These are phyloP conservation scores for Pachyuromys duprasi DNA, from an alignment of 2,797 vertebrate species.

Conservation along the genomic window DNA sequence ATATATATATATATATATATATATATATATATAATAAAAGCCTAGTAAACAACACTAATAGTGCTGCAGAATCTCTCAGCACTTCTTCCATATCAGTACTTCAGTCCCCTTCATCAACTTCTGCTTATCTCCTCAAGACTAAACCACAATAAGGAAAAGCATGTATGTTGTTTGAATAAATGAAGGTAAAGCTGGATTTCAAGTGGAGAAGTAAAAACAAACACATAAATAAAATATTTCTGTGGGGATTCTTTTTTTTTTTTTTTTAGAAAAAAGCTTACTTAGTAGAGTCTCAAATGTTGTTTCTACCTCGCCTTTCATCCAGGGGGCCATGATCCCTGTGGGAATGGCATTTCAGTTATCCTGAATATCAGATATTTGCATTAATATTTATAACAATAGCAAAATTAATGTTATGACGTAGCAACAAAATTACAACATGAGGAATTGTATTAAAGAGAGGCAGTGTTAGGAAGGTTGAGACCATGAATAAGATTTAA, in stretches of 20 bases:
- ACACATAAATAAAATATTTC: background rate
- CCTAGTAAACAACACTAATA: background rate
- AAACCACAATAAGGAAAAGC: background rate
- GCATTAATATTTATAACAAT: background rate
- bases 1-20: too few relatives aligned
- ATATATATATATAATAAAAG: background rate
- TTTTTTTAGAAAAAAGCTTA: background rate
- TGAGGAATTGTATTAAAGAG: background rate
- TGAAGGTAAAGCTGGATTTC: background rate
- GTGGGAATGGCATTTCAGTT: background rate
- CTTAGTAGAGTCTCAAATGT: background rate
- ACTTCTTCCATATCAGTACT: background rate
- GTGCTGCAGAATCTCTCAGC: background rate
- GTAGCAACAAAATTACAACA: background rate
- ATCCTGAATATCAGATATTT: background rate
- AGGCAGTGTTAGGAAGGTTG: background rate
- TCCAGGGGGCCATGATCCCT: background rate
- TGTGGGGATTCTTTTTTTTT: background rate
- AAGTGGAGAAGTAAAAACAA: background rate
- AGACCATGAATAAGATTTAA: background rate
- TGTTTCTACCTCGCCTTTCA: background rate
- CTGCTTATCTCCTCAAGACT: background rate
- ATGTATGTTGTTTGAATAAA: constrained; percentile 22
- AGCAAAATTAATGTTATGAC: background rate
- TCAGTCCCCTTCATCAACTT: background rate